Evolutionary conservation across 23 tunicate species (phyloP).

Genomic region (Botrylloides violaceus): DNA sequence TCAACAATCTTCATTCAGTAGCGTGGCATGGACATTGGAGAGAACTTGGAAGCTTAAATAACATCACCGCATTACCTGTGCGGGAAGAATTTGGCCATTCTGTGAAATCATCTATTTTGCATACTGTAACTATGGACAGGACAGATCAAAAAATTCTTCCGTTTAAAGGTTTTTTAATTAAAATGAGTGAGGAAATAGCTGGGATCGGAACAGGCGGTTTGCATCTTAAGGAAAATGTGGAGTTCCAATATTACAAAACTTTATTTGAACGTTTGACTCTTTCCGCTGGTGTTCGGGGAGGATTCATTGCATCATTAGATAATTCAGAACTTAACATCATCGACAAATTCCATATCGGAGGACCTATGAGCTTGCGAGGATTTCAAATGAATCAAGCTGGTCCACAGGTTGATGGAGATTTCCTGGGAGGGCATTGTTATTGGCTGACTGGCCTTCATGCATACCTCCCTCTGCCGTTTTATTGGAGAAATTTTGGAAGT

Average conservation of each 20-base stretch:
- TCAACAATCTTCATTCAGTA: slow-evolving; percentile 40
- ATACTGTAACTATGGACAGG: slow-evolving; percentile 44
- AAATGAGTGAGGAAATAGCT: slow-evolving; percentile 65
- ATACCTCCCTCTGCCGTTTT: slow-evolving; percentile 79
- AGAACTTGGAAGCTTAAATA: slow-evolving; percentile 21
- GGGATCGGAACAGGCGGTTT: slow-evolving; percentile 42
- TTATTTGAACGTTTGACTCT: slow-evolving; percentile 41
- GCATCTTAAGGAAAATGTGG: slow-evolving; percentile 45
- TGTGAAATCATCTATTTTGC: slow-evolving; percentile 61
- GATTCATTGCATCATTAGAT: slow-evolving; percentile 27
- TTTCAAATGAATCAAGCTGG: slow-evolving; percentile 71
- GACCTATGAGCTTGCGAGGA: slow-evolving; percentile 78
- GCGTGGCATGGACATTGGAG: slow-evolving; percentile 67
- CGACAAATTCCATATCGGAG: slow-evolving; percentile 78
- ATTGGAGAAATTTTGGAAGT: slow-evolving; percentile 49
- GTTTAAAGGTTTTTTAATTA: slow-evolving; percentile 33
- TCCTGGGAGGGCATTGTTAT: slow-evolving; percentile 55
- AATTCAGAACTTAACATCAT: slow-evolving; percentile 4
- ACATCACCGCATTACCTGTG: slow-evolving; percentile 35
- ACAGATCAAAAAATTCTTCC: slow-evolving; percentile 58
- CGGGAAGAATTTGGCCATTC: slow-evolving; percentile 63
- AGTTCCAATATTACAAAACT: slow-evolving; percentile 27
- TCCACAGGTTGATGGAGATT: slow-evolving; percentile 28
- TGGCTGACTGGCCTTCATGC: slow-evolving; percentile 76
- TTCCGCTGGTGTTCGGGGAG: slow-evolving; percentile 34